phyloP scores from a whole-genome alignment of 2,113 vertebrate species.

The Nycticorax nycticorax region DNA sequence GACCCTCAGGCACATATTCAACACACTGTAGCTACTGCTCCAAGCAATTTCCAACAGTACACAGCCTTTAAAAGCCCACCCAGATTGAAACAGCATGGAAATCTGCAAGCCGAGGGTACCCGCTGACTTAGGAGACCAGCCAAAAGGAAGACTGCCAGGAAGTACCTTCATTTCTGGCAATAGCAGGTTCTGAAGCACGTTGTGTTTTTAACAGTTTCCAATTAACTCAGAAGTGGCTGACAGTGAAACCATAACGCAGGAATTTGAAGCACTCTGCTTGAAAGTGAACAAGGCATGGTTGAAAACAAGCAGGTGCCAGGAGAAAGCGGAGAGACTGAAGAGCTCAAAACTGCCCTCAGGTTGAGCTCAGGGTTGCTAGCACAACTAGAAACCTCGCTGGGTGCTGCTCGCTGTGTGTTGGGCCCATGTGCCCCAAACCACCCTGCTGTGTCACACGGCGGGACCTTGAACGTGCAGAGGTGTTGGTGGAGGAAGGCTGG shows the following conservation, averaged over 20 bases:
- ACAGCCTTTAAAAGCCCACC: not conserved
- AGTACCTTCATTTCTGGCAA: not conserved
- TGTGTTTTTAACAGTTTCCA: not conserved
- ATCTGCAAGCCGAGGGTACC: not conserved
- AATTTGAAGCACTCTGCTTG: not conserved
- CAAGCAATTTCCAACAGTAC: not conserved
- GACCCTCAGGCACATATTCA: not conserved
- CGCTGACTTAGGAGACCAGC: not conserved
- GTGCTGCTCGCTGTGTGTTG: rapidly evolving
- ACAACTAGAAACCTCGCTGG: rapidly evolving
- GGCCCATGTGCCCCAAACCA: not conserved
- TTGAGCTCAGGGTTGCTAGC: not conserved
- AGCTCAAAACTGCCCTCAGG: not conserved
- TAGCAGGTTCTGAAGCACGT: not conserved
- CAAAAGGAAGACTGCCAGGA: not conserved
- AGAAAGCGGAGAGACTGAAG: not conserved
- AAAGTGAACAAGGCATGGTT: not conserved
- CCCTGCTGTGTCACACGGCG: rapidly evolving
- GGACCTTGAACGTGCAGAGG: too few species aligned
- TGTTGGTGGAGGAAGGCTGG: not conserved
- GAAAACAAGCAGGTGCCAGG: not conserved
- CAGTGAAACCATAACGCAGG: not conserved
- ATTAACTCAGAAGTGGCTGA: not conserved
- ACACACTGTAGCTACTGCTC: not conserved
- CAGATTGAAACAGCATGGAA: not conserved